These are phyloP conservation scores for Stenolophus ochropezus DNA, from an alignment of 2,888 invertebrate genomes.

Conservation along the genomic window DNA sequence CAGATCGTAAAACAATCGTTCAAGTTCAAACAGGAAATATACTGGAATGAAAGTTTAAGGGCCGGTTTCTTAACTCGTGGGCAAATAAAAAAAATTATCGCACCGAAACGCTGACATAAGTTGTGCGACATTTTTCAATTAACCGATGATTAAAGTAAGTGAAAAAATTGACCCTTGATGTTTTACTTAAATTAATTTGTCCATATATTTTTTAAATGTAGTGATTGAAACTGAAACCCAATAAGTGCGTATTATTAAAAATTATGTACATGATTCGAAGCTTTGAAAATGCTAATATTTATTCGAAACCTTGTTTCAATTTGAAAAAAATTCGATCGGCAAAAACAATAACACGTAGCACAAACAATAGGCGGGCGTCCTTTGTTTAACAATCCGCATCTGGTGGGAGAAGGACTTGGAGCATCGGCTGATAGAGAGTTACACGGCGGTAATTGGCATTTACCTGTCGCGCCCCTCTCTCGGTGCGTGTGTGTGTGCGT, in stretches of 20 bases:
- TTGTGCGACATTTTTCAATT: no score
- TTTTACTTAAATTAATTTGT: background rate
- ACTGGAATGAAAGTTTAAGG: no score
- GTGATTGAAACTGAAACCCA: background rate
- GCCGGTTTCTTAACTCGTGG: no score
- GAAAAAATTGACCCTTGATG: no score
- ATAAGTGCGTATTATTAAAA: background rate
- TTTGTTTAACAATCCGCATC: constrained; percentile 27
- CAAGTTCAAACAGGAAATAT: no score
- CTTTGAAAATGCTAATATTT: background rate
- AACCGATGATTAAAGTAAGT: no score
- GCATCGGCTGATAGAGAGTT: constrained; percentile 28
- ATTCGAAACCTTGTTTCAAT: background rate
- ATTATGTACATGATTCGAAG: background rate
- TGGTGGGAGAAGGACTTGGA: background rate
- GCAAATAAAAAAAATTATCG: no score
- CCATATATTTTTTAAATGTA: background rate
- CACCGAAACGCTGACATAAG: no score
- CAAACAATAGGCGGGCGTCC: constrained; percentile 3
- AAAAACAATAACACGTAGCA: constrained; percentile 33
- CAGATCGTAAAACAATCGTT: no score
- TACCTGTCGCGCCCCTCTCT: constrained; percentile 35
- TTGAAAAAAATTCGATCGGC: background rate
- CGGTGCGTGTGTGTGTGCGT: constrained; percentile 37
- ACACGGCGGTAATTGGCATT: constrained; percentile 50